Base-by-base conservation (phyloP, 2,797 vertebrate genomes). In the Liparis tanakae region DNA sequence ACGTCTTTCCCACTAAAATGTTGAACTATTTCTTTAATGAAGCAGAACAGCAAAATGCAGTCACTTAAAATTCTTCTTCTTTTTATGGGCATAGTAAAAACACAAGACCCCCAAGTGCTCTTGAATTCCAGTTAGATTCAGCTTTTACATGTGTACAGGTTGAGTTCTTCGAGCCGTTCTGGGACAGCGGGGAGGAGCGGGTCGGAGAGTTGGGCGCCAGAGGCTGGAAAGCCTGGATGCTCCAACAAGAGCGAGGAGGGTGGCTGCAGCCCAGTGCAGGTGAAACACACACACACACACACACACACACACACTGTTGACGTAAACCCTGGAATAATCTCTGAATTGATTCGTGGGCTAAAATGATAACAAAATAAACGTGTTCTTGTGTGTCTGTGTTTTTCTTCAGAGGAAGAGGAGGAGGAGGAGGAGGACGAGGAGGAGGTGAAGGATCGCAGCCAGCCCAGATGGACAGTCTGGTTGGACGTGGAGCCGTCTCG, bases 141-240 rank as follows among this genome's bases (percentile, higher is more conserved):
- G 56, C 53, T 39, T 63, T 13, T 25, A 7, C 12, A 25, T 68
- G 12, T 76, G 30, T 34, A 36, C 72, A 99, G 98, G 96, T 96
- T 33, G 97, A 99, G 43, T 99, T 99, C 93, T 99, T 99, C 82
- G 98, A 99, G 89, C 96, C 98, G 0, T 99, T 99, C 71, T 99
- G 98, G 98, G 98, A 99, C 89, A 98, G 98, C 0, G 97, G 97
- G 58, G 98, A 99, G 81, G 95, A 96, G 7, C 94, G 97, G 48
- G 91, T 97, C 34, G 97, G 98, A 67, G 98, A 99, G 92, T 91
- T 92, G 53, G 97, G 95, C 0, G 96, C 97, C 60, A 94, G 95
- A 70, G 98, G 98, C 61, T 99, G 98, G 98, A 95, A 94, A 68
- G 94, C 96, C 0, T 99, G 97, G 98, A 98, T 99, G 97, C 94